These are phyloP conservation scores for Megaceryle alcyon DNA, from an alignment of 2,797 vertebrate species.

Conservation along the genomic window DNA sequence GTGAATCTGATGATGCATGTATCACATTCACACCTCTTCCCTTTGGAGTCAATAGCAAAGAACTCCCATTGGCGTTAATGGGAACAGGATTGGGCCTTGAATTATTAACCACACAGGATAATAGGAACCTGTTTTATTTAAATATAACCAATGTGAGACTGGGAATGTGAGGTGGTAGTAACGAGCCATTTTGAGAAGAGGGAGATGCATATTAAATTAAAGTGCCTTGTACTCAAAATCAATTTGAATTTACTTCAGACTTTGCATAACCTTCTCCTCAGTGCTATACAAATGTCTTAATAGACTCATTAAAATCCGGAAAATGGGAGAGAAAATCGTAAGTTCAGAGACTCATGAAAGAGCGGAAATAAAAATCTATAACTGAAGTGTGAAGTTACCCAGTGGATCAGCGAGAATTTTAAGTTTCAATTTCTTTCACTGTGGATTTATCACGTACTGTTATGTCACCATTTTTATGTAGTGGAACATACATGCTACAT, in stretches of 20 bases:
- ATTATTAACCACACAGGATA: not conserved
- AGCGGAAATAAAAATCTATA: not conserved
- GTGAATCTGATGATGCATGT: not conserved
- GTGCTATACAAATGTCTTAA: slow-evolving; percentile 34
- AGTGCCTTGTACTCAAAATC: slow-evolving; percentile 9
- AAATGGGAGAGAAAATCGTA: slow-evolving; percentile 14
- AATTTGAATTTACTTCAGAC: slow-evolving; percentile 53
- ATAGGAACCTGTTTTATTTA: not conserved
- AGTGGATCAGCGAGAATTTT: slow-evolving; percentile 11
- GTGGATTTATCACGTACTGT: not conserved
- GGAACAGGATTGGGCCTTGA: not conserved
- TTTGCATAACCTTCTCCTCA: slow-evolving; percentile 55
- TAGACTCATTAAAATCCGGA: slow-evolving; percentile 51
- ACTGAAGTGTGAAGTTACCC: not conserved
- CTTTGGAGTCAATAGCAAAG: not conserved
- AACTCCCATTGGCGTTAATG: not conserved
- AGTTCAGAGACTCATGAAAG: slow-evolving; percentile 16
- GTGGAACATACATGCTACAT: not conserved
- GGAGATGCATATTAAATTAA: slow-evolving; percentile 5
- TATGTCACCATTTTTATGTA: not conserved
- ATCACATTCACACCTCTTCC: not conserved
- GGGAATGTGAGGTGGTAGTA: not conserved
- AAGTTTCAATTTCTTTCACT: slow-evolving; percentile 19
- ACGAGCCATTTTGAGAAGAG: not conserved
- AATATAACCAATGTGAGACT: not conserved